A percentile compares a stretch with the other conserved stretches of the same genome.
Evolutionary conservation across 2,113 vertebrate species (phyloP).

Genomic region (Corythornis madagascariensis): DNA sequence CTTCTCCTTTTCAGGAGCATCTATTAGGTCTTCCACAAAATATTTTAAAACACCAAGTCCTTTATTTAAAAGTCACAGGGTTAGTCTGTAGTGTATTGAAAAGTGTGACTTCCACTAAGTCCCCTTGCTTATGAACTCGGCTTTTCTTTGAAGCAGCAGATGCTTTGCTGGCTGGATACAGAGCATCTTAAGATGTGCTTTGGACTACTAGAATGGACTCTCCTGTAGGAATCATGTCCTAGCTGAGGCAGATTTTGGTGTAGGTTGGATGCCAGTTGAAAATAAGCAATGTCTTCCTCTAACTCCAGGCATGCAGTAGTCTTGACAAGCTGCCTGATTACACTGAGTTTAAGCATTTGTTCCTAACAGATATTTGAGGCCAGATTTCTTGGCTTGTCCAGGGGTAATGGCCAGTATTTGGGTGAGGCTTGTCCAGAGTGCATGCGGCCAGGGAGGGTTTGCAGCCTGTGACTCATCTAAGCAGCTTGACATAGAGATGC

Average conservation of each 20-base stretch:
- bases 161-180: not conserved
- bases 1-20: not conserved
- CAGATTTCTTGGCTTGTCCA: not conserved
- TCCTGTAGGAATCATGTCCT: not conserved
- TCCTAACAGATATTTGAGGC: not conserved
- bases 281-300: not conserved
- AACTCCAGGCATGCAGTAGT: too few species aligned
- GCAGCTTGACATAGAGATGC: not conserved
- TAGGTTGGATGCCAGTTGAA: not conserved
- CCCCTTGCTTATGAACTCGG: not conserved
- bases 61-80: not conserved
- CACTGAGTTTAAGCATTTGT: not conserved
- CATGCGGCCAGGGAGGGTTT: not conserved
- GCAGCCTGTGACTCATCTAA: not conserved
- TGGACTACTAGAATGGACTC: not conserved
- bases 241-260: not conserved
- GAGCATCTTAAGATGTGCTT: not conserved
- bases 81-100: not conserved
- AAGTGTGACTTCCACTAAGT: not conserved
- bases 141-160: not conserved
- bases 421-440: not conserved
- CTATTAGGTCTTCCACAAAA: not conserved
- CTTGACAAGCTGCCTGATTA: not conserved
- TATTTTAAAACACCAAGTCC: not conserved
- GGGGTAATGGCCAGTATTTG: rapidly evolving